Conservation (phyloP, 2,113 vertebrate genomes). For the Sapajus apella region DNA sequence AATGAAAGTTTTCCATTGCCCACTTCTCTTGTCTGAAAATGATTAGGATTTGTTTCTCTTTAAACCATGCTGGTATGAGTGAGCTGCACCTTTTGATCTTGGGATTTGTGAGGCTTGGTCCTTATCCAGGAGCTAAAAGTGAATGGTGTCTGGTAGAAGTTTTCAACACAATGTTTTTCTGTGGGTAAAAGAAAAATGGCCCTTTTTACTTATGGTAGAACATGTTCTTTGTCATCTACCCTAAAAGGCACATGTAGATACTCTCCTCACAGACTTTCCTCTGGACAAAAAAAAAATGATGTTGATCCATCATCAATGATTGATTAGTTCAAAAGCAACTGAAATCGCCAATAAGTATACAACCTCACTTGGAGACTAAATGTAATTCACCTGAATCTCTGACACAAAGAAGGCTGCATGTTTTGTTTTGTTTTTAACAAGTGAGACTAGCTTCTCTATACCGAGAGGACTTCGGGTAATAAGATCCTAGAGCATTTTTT, state of each 20-base stretch:
- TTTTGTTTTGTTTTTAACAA: slow-evolving; percentile 44
- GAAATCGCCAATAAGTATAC: background rate
- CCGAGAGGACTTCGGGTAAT: background rate
- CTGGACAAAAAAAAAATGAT: background rate
- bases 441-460: slow-evolving; percentile 24
- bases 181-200: background rate
- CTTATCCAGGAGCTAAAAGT: background rate
- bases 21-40: background rate
- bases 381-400: background rate
- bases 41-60: background rate
- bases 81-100: background rate
- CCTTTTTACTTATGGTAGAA: background rate
- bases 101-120: background rate
- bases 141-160: background rate
- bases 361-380: background rate
- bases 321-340: slow-evolving; percentile 19
- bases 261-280: background rate
- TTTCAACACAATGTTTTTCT: background rate
- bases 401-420: slow-evolving; percentile 2
- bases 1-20: background rate
- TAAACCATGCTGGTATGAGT: background rate
- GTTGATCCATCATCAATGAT: background rate
- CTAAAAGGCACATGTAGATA: background rate
- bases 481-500: slow-evolving; percentile 76
- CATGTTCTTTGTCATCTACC: background rate